Conservation (phyloP, 2,888 invertebrate species). For the Stenotaenia linearis region DNA sequence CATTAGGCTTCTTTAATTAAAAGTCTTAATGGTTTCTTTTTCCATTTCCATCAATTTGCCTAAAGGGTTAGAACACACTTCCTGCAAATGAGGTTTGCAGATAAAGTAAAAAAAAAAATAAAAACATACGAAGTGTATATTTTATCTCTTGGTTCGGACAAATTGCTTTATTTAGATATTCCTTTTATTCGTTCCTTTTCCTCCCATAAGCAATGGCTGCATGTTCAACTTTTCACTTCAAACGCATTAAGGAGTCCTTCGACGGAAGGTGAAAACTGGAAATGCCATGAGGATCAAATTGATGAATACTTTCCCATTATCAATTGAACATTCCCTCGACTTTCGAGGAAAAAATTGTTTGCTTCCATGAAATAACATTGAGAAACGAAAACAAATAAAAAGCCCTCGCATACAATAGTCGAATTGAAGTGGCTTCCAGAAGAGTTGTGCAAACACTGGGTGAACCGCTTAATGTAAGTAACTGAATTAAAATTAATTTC, state of each 20-base stretch:
- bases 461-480: neutral
- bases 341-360: neutral
- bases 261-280: neutral
- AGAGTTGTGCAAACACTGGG: neutral
- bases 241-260: no score
- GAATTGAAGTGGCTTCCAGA: neutral
- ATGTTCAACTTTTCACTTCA: neutral
- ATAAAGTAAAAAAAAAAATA: neutral
- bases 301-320: neutral
- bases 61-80: neutral
- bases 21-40: neutral
- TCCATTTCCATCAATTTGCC: conserved; percentile 1
- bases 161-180: neutral
- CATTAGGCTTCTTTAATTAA: conserved; percentile 13
- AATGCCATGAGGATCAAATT: neutral
- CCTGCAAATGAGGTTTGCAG: neutral
- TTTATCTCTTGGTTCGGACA: neutral
- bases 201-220: no score
- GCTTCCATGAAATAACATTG: neutral
- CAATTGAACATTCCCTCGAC: neutral
- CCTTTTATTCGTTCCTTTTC: neutral
- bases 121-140: no score
- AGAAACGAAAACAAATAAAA: neutral
- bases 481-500: neutral
- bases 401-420: no score